Percentiles rank a stretch among this genome's conserved stretches.
These are phyloP conservation scores for Globodera rostochiensis DNA, from an alignment of 1,140 invertebrate species.

Conservation along the genomic window DNA sequence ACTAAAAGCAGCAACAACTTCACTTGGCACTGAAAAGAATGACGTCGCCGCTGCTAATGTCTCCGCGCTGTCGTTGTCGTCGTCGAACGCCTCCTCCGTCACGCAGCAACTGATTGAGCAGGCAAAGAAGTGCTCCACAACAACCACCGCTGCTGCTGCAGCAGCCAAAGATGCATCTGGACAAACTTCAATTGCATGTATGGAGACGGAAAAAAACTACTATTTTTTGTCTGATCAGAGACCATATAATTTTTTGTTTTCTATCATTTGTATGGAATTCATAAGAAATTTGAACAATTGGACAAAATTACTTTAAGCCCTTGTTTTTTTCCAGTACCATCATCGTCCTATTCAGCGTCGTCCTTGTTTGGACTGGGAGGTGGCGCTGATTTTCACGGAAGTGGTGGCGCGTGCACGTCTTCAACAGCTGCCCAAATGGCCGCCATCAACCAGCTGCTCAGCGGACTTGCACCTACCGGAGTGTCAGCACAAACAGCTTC, in stretches of 20 bases:
- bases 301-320: conserved; percentile 44
- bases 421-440: neutral
- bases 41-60: neutral
- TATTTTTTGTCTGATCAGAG: neutral
- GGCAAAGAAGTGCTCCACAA: conserved; percentile 2
- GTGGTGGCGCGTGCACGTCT: neutral
- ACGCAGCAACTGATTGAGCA: conserved; percentile 25
- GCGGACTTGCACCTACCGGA: neutral
- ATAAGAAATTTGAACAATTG: conserved; percentile 37
- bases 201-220: too few relatives aligned
- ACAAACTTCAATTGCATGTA: too few relatives aligned
- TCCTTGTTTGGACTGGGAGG: neutral
- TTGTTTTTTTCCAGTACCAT: neutral
- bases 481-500: conserved; percentile 1
- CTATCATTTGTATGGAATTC: neutral
- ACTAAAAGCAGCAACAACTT: conserved; percentile 19
- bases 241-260: conserved; percentile 10
- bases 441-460: neutral
- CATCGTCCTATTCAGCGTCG: conserved; percentile 4
- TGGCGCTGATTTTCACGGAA: neutral
- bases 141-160: conserved; percentile 4
- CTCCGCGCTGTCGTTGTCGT: neutral
- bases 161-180: neutral
- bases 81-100: neutral
- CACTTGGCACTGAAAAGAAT: conserved; percentile 12